Evolutionary conservation across 2,888 invertebrate species (phyloP).

Genomic region (Eutolmus rufibarbis): DNA sequence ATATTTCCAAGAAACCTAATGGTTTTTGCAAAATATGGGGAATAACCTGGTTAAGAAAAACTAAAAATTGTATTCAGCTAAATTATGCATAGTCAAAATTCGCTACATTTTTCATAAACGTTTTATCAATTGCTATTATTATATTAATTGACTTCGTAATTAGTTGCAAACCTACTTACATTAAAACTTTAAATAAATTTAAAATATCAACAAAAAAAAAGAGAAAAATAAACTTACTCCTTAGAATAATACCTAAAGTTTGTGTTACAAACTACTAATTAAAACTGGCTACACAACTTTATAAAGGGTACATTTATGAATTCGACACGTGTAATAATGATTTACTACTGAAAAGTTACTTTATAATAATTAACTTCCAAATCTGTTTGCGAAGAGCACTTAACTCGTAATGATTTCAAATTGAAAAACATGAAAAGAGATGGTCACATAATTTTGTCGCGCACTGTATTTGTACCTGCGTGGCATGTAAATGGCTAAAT

Average conservation of each 20-base stretch:
- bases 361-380: neutral
- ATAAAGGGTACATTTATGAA: neutral
- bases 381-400: neutral
- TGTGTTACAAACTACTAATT: neutral
- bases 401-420: neutral
- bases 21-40: neutral
- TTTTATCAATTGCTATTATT: no score
- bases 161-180: no score
- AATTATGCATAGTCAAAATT: neutral
- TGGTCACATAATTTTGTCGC: neutral
- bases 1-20: neutral
- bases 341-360: neutral
- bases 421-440: neutral
- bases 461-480: neutral
- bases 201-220: no score
- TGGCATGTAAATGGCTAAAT: neutral
- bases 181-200: no score
- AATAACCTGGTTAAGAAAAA: neutral
- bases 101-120: neutral
- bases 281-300: neutral
- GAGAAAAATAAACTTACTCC: neutral
- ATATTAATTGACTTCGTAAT: no score
- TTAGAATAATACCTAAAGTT: neutral
- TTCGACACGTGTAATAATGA: neutral
- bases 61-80: neutral